Conservation (phyloP, 2,113 vertebrate species). For the Gymnogyps californianus region DNA sequence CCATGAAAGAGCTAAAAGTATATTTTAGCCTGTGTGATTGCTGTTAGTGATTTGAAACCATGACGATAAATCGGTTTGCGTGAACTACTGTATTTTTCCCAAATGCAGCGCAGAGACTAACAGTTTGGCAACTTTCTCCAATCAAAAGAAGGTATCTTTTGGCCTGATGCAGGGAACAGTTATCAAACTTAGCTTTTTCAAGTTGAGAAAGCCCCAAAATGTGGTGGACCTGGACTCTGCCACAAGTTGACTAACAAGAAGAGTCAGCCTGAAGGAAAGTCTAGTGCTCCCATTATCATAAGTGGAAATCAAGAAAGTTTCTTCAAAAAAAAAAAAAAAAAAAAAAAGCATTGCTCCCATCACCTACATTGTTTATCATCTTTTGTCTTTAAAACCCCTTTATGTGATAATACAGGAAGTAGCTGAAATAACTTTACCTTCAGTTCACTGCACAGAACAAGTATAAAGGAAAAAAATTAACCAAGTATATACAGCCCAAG, state of each 20-base stretch:
- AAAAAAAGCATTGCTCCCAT: neutral
- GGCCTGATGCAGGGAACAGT: neutral
- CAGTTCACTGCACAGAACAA: neutral
- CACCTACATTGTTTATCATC: neutral
- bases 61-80: neutral
- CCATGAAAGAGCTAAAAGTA: neutral
- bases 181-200: neutral
- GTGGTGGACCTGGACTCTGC: neutral
- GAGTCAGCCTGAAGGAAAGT: neutral
- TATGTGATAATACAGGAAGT: neutral
- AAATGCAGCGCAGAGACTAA: neutral
- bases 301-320: neutral
- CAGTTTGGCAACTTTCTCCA: neutral
- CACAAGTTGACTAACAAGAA: neutral
- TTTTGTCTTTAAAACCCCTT: neutral
- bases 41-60: neutral
- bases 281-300: neutral
- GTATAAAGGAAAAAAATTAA: neutral
- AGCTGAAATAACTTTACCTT: neutral
- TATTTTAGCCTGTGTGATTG: neutral
- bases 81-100: neutral
- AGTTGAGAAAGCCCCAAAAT: neutral
- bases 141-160: neutral
- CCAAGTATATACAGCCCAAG: neutral
- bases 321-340: neutral